Evolutionary conservation across 2,113 vertebrate species (phyloP), one percentile per base, ranked within the genome.

Genomic region (Lethenteron camtschaticum): DNA sequence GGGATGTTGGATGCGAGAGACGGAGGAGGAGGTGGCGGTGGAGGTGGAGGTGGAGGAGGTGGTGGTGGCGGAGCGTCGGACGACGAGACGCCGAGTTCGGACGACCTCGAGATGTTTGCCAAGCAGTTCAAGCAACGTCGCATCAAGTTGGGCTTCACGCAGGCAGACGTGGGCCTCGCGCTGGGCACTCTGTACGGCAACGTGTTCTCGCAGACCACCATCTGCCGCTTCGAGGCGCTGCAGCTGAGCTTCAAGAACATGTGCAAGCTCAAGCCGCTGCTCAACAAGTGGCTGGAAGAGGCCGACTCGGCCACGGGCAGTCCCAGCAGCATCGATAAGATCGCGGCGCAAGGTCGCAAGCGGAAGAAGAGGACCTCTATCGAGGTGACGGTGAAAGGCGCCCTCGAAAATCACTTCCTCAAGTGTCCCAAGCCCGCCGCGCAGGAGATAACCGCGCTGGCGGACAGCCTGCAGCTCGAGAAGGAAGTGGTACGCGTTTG

Each of bases 191-290:
- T 96, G 71, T 96, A 95, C 80, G 91, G 90, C 79, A 96, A 95
- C 82, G 91, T 96, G 76, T 96, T 94, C 83, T 96, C 91, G 76
- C 90, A 96, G 80, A 96, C 92, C 81, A 96, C 92, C 78, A 96
- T 96, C 81, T 96, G 92, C 85, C 86, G 92, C 82, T 97, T 97
- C 79, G 92, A 97, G 87, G 92, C 92, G 83, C 87, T 96, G 82
- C 90, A 96, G 80, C 87, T 96, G 74, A 96, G 92, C 86, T 97
- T 97, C 85, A 95, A 95, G 81, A 97, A 97, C 87, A 96, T 95
- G 91, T 95, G 92, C 83, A 97, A 95, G 85, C 89, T 96, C 78
- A 97, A 97, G 83, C 90, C 92, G 80, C 82, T 96, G 86, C 83
- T 96, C 84, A 95, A 94, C 88, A 96, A 95, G 88, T 96, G 92